phyloP scores from a whole-genome alignment of 2,113 vertebrate species.

The Guaruba guarouba region DNA sequence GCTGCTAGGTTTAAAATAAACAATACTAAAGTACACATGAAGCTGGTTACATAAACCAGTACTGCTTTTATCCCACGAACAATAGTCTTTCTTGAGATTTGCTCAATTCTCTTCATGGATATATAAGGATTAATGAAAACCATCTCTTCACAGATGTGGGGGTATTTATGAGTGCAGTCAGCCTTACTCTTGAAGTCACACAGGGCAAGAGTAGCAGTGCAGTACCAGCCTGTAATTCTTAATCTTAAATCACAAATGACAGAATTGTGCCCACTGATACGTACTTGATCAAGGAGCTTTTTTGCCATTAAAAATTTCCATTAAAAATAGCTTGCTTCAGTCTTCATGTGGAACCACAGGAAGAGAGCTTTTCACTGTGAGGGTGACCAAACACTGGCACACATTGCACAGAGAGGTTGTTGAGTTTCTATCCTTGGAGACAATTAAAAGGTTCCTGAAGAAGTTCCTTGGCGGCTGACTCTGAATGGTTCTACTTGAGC shows the following conservation, averaged over 20 bases:
- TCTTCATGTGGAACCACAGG: neutral
- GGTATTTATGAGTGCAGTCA: neutral
- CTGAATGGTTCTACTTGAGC: neutral
- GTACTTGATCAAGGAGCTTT: neutral
- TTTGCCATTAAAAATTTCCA: neutral
- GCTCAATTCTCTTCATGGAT: neutral
- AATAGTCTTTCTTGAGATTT: neutral
- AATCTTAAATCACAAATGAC: neutral
- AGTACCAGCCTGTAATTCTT: neutral
- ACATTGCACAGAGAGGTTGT: neutral
- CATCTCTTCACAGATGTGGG: neutral
- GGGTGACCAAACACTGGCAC: neutral
- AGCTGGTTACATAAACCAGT: neutral
- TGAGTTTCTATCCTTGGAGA: neutral
- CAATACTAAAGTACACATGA: neutral
- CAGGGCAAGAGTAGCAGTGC: neutral
- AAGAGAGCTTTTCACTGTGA: neutral
- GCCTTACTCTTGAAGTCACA: conserved; percentile 1
- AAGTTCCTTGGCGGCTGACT: neutral
- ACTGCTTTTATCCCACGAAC: neutral
- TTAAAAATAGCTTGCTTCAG: neutral
- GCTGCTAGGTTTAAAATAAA: neutral
- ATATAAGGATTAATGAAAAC: neutral
- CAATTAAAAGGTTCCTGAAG: neutral
- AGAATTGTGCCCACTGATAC: neutral